Evolutionary conservation across 2,888 invertebrate genomes (phyloP), one percentile per base, ranked within the genome.

Genomic region (Agonopterix arenella): DNA sequence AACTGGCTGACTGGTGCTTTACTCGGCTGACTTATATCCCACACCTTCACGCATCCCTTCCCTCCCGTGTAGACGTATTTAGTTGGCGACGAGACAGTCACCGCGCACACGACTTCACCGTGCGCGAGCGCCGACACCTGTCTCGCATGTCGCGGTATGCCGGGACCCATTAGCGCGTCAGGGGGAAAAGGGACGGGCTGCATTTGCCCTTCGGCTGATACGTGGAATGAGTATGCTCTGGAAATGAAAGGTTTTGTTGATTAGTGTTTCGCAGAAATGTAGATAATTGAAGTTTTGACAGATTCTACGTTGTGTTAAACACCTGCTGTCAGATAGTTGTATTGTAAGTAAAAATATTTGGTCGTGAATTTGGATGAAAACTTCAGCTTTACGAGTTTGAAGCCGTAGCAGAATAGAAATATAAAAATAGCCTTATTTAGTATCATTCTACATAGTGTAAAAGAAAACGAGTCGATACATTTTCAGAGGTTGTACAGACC

Each of bases 21-120:
- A 56, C 93, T 94, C 36, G 96, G 95, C 76, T 96, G 96, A 82
- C 95, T 95, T 80, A 97, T 97, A 86, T 98, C 97, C 98, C 98
- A 98, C 53, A 98, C 97, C 86, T 98, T 98, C 62, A 98, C 98
- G 86, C 98, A 97, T 56, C 98, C 98, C 86, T 97, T 98, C 64
- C 97, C 98, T 45, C 97, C 98, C 2, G 98, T 98, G 90, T 98
- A 98, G 47, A 97, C 96, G 84, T 96, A 95, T 77, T 96, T 96
- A 48, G 96, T 96, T 53, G 97, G 96, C 82, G 96, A 96, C 56
- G 97, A 96, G 68, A 98, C 97, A 53, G 98, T 98, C 47, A 98
- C 98, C 40, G 98, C 98, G 84, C 98, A 98, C 28, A 98, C 98
- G 51, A 98, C 98, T 66, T 98, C 98, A 36, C 98, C 98, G 82